Evolutionary conservation across 2,888 invertebrate species (phyloP).

Genomic region (Tinea pellionella): DNA sequence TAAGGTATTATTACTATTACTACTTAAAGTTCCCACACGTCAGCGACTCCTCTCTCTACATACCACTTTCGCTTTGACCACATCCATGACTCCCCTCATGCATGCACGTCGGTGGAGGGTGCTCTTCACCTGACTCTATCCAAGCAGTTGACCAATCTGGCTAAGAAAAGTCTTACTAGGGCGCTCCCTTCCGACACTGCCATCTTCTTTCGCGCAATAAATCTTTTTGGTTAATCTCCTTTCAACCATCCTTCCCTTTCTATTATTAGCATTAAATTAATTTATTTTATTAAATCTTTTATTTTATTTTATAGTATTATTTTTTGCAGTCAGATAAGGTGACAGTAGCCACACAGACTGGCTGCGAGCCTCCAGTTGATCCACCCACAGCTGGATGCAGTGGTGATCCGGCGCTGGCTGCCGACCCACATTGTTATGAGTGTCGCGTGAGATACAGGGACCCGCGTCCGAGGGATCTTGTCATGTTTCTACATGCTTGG

Average conservation of each 20-base stretch:
- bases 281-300: background rate
- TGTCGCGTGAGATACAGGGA: constrained; percentile 93
- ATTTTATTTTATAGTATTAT: background rate
- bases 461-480: constrained; percentile 89
- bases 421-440: constrained; percentile 91
- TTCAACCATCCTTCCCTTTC: no score
- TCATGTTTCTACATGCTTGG: constrained; percentile 97
- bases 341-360: constrained; percentile 88
- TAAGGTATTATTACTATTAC: constrained; percentile 34
- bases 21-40: background rate
- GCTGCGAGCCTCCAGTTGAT: constrained; percentile 74
- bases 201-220: no score
- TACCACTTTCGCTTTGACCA: no score
- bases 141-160: no score
- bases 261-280: no score
- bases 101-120: no score
- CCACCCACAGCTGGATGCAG: constrained; percentile 19
- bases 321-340: constrained; percentile 67
- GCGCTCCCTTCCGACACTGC: no score
- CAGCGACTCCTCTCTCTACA: no score
- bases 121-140: no score
- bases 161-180: no score
- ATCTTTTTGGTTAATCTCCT: no score
- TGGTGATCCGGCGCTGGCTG: constrained; percentile 66
- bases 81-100: no score